Evolutionary conservation across 2,113 vertebrate species (phyloP), one percentile per base, ranked within the genome.

Genomic region (Gambusia affinis): DNA sequence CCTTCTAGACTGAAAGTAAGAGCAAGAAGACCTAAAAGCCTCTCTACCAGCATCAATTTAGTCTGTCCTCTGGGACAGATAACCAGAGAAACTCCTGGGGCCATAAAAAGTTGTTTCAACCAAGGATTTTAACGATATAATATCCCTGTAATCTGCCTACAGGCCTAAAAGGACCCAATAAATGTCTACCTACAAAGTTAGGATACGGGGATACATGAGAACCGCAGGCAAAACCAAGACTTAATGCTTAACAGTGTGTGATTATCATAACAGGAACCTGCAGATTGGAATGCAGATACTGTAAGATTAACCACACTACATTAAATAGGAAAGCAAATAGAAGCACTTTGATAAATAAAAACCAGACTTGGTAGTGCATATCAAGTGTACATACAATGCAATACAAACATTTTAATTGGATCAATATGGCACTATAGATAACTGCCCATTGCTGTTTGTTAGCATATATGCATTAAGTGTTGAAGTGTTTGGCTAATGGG

Each of bases 91-190:
- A 47, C 57, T 67, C 75, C 12, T 37, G 19, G 67, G 61, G 76
- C 70, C 64, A 80, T 78, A 74, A 84, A 79, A 79, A 82, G 66
- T 68, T 3, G 80, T 83, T 87, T 76, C 37, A 74, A 24, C 51
- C 29, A 1, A 78, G 39, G 61, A 60, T 68, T 75, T 80, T 71
- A 72, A 76, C 63, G 47, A 81, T 76, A 75, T 64, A 64, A 77
- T 57, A 88, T 66, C 64, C 8, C 37, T 79, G 51, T 79, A 79
- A 77, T 87, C 67, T 72, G 65, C 57, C 80, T 67, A 65, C 67
- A 72, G 81, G 68, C 47, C 66, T 62, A 72, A 39, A 76, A 73
- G 37, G 63, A 84, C 67, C 60, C 60, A 47, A n/a, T 79, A 83
- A 85, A 85, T 69, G 70, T 75, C 68, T 42, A 10, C 57, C 67